Conservation (phyloP, 2,797 vertebrate species). For the Macropus fuliginosus region DNA sequence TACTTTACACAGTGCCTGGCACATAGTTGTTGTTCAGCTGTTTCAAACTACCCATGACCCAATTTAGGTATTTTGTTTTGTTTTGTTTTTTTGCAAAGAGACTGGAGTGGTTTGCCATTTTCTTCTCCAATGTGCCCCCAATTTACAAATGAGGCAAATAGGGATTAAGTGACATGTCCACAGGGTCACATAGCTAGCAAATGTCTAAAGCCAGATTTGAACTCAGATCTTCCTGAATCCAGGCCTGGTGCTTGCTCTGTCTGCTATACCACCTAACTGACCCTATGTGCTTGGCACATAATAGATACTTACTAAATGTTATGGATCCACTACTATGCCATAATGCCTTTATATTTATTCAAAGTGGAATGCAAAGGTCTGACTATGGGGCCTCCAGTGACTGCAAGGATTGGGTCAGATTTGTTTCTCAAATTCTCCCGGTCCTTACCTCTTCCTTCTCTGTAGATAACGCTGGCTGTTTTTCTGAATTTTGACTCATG, state of each 20-base stretch:
- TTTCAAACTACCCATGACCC: background rate
- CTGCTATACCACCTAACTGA: background rate
- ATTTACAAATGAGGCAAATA: background rate
- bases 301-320: background rate
- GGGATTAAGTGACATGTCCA: background rate
- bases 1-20: background rate
- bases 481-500: constrained; percentile 60
- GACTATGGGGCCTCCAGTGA: background rate
- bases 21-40: background rate
- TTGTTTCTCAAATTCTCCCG: background rate
- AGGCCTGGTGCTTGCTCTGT: background rate
- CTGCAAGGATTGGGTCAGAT: background rate
- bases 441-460: background rate
- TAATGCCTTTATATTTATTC: background rate
- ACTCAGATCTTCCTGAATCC: background rate
- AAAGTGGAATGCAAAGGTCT: background rate
- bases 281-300: background rate
- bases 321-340: background rate
- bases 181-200: background rate
- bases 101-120: background rate
- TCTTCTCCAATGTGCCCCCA: background rate
- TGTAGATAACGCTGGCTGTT: background rate
- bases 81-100: background rate
- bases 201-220: background rate
- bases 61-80: background rate